These are phyloP conservation scores for Sebastes iracundus DNA, from an alignment of 2,797 vertebrate genomes.

Conservation along the genomic window DNA sequence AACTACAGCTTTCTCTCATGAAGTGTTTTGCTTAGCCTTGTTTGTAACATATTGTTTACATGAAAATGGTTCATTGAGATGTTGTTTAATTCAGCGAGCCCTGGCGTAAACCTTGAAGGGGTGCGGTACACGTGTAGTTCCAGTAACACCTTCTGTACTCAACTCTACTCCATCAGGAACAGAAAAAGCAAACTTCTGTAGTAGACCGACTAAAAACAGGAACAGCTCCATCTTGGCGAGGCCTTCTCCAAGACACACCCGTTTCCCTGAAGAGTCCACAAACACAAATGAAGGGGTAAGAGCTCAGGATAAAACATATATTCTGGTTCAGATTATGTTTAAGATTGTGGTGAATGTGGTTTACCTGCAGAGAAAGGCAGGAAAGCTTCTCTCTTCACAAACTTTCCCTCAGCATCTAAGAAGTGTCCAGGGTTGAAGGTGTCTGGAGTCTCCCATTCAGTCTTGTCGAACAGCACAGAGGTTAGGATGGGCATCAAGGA, in stretches of 20 bases:
- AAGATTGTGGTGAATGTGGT: too few relatives aligned
- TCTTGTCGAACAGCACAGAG: constrained; percentile 85
- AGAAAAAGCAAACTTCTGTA: constrained; percentile 87
- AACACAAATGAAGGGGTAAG: neutral
- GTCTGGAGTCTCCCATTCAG: constrained; percentile 80
- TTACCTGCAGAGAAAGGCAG: constrained; percentile 82
- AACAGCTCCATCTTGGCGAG: too few relatives aligned
- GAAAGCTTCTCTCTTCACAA: constrained; percentile 79
- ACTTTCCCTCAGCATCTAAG: constrained; percentile 25
- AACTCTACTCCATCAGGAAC: constrained; percentile 52
- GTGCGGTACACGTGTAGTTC: constrained; percentile 74
- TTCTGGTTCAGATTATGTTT: neutral
- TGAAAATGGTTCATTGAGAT: too few relatives aligned
- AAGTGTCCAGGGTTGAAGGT: constrained; percentile 69
- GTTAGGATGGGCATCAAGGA: constrained; percentile 75
- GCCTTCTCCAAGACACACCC: too few relatives aligned
- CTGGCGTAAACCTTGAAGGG: constrained; percentile 70
- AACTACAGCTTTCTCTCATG: too few relatives aligned
- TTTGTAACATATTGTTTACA: neutral
- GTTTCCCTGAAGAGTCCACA: neutral
- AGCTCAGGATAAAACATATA: neutral
- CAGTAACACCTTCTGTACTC: constrained; percentile 67
- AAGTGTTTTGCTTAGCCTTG: neutral
- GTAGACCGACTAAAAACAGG: constrained; percentile 60
- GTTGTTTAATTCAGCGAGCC: neutral